Evolutionary conservation across 2,888 invertebrate genomes (phyloP).

Genomic region (Chironomus tentans): DNA sequence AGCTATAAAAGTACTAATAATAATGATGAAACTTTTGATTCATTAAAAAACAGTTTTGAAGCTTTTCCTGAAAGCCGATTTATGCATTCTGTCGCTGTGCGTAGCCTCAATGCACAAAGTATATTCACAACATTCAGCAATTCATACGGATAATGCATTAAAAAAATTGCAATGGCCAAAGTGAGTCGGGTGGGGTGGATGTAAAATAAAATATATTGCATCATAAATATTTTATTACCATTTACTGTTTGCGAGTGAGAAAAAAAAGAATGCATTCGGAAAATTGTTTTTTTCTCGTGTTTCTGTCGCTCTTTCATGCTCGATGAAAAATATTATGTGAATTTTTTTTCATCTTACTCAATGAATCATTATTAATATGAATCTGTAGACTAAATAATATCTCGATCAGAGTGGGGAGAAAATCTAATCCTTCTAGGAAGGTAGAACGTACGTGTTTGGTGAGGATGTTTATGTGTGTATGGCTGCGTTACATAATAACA

Average conservation of each 20-base stretch:
- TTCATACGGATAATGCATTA: conserved; percentile 8
- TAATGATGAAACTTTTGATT: too few species aligned
- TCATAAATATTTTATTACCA: conserved; percentile 21
- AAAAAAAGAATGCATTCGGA: conserved; percentile 20
- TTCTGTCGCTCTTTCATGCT: background rate
- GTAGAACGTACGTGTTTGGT: too few species aligned
- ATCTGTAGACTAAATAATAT: too few species aligned
- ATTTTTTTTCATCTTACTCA: too few species aligned
- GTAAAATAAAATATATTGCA: conserved; percentile 2
- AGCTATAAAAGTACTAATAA: too few species aligned
- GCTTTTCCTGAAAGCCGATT: too few species aligned
- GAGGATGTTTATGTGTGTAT: too few species aligned
- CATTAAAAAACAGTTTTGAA: too few species aligned
- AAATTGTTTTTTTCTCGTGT: conserved; percentile 3
- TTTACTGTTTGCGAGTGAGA: background rate
- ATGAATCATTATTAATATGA: too few species aligned
- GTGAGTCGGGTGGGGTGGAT: background rate
- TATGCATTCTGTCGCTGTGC: background rate
- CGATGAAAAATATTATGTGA: background rate
- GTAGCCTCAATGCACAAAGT: background rate
- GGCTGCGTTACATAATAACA: too few species aligned
- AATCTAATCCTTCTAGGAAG: too few species aligned
- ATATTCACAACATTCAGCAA: background rate
- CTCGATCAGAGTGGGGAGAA: too few species aligned
- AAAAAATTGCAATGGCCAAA: conserved; percentile 12